These are phyloP conservation scores for Flexamia atlantica DNA, from an alignment of 2,888 invertebrate genomes.

Conservation along the genomic window DNA sequence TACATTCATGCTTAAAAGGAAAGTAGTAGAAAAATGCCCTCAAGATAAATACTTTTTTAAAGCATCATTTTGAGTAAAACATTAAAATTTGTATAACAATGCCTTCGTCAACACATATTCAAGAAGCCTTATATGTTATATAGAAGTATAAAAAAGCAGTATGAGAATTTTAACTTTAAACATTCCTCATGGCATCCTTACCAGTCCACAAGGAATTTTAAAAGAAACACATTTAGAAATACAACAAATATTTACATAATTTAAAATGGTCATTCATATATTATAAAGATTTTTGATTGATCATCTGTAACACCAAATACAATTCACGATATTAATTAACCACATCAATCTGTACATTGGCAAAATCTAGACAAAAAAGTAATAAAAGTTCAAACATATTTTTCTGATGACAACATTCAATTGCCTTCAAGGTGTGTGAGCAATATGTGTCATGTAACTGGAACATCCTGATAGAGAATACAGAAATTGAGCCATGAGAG, in stretches of 20 bases:
- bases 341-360: not conserved
- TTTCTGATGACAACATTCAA: too few species aligned
- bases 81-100: not conserved
- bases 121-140: not conserved
- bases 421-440: too few species aligned
- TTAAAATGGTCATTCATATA: not conserved
- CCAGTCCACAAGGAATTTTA: not conserved
- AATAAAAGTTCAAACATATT: too few species aligned
- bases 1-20: constrained; percentile 27
- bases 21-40: not conserved
- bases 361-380: too few species aligned
- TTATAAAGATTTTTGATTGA: constrained; percentile 4
- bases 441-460: too few species aligned
- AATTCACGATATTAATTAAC: not conserved
- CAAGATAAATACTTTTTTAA: not conserved
- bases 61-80: not conserved
- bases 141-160: constrained; percentile 14
- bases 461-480: not conserved
- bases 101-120: not conserved
- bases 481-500: constrained; percentile 17
- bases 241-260: constrained; percentile 6
- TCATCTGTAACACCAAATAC: not conserved
- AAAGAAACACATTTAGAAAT: not conserved
- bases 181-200: constrained; percentile 28
- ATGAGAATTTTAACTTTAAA: not conserved